These are phyloP conservation scores for Sicus ferrugineus DNA, from an alignment of 2,888 invertebrate genomes.

Conservation along the genomic window DNA sequence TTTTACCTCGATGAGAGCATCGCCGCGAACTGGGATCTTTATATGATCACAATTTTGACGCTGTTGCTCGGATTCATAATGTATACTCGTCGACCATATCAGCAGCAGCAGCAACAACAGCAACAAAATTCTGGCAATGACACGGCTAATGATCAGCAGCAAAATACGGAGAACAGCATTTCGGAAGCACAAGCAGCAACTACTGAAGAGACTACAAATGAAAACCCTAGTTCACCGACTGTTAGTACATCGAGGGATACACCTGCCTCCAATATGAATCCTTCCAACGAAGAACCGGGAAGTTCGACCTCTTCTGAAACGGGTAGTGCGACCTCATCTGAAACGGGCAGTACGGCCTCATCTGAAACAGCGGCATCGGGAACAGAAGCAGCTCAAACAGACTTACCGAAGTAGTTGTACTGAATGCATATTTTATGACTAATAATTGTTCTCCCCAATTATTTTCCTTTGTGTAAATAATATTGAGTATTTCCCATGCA, in stretches of 20 bases:
- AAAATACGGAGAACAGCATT: conserved; percentile 25
- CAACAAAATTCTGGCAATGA: conserved; percentile 28
- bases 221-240: conserved; percentile 10
- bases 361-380: not conserved
- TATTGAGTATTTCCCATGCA: conserved; percentile 43
- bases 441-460: not conserved
- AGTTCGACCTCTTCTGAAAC: not conserved
- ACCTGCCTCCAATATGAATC: not conserved
- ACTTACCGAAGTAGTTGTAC: conserved; percentile 32
- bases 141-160: not conserved
- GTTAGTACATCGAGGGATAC: not conserved
- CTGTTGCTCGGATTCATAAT: conserved; percentile 84
- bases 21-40: conserved; percentile 93
- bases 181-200: conserved; percentile 11
- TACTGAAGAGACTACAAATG: not conserved
- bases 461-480: conserved; percentile 52
- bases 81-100: conserved; percentile 76
- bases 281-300: not conserved
- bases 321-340: not conserved
- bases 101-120: conserved; percentile 47
- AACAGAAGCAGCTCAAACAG: conserved; percentile 38
- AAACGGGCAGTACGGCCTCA: not conserved
- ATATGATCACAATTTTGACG: conserved; percentile 83
- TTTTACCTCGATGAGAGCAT: conserved; percentile 76
- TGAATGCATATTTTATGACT: conserved; percentile 41